Evolutionary conservation across 2,888 invertebrate genomes (phyloP), one percentile per base, ranked within the genome.

Genomic region (Eupithecia inturbata): DNA sequence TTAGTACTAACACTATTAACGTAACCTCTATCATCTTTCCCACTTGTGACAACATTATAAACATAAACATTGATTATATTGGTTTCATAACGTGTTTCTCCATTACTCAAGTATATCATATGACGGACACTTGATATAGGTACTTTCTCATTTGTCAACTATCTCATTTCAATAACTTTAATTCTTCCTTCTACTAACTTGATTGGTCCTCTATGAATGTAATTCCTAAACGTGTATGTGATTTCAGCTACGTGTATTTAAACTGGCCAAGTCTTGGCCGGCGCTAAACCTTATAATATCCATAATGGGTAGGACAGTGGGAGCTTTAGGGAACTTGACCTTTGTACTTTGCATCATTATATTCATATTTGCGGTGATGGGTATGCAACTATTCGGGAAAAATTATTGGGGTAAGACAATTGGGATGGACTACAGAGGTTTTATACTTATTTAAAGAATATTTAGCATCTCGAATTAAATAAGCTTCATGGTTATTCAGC

Each of bases 351-450:
- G 97, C 92, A 99, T 99, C 95, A 98, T 98, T 95, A 98, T 98
- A 95, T 98, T 98, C 96, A 98, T 98, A 94, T 99, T 98, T 92
- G 98, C 98, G 92, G 98, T 98, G 87, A 98, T 98, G 98, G 98
- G 98, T 90, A 99, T 99, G 98, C 99, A 99, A 95, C 96, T 99
- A 86, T 99, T 99, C 95, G 98, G 98, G 86, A 97, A 98, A 95
- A 98, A 98, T 94, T 99, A 99, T 91, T 96, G 96, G 92, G 97
- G 97, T 97, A 96, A 96, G 96, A 84, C 98, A 98, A 94, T 96
- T 95, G 98, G 98, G 85, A 97, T 97, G 92, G 97, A 97, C 92
- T 98, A 98, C 93, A 96, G 95, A 93, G 96, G 96, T 96, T 93
- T 92, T 90, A 82, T n/a, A 33, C 33, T 66, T 76, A 88, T 92